Evolutionary conservation across 2,888 invertebrate species (phyloP).

Genomic region (Gerris lacustris): DNA sequence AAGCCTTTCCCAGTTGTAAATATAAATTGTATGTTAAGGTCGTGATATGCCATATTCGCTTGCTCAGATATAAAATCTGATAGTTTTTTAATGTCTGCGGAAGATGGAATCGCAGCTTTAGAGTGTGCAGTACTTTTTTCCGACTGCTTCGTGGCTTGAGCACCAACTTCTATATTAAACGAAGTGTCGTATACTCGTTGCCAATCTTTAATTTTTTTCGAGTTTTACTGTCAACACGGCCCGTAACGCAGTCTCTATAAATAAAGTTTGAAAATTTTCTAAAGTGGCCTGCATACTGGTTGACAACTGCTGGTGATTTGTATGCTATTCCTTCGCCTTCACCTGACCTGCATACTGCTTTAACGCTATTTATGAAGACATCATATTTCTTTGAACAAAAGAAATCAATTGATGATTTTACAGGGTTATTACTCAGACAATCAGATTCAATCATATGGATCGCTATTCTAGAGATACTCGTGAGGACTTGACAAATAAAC

Average conservation of each 20-base stretch:
- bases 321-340: neutral
- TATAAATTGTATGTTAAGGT: neutral
- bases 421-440: too few relatives aligned
- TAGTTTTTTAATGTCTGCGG: neutral
- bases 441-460: too few relatives aligned
- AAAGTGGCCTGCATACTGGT: conserved; percentile 6
- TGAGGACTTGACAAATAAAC: too few relatives aligned
- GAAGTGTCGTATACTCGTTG: neutral
- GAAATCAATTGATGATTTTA: too few relatives aligned
- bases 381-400: too few relatives aligned
- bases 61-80: neutral
- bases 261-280: conserved; percentile 9
- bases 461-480: too few relatives aligned
- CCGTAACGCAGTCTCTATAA: too few relatives aligned
- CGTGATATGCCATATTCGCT: too few relatives aligned
- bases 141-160: neutral
- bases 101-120: too few relatives aligned
- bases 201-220: neutral
- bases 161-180: conserved; percentile 8
- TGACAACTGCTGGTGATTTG: neutral
- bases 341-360: too few relatives aligned
- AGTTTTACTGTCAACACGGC: too few relatives aligned
- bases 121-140: neutral
- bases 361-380: too few relatives aligned
- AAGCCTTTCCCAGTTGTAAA: neutral